phyloP scores from a whole-genome alignment of 2,888 invertebrate genomes.

The Diarsia brunnea region DNA sequence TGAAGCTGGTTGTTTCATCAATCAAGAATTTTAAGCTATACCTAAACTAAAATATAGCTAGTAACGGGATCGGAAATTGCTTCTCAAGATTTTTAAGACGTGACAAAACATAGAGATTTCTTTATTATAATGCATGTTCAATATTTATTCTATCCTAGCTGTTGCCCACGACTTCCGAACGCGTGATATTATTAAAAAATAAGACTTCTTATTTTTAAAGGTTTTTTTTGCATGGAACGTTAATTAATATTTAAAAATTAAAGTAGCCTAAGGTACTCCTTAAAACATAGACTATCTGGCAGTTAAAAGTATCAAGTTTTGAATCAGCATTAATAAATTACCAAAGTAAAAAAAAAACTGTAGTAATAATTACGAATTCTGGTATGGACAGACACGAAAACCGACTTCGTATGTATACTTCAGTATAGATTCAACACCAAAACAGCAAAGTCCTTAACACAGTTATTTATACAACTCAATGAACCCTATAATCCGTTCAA shows the following conservation, averaged over 20 bases:
- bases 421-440: not conserved
- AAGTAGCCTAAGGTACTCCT: too few relatives aligned
- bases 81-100: not conserved
- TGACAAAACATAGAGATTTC: not conserved
- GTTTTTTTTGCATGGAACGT: too few relatives aligned
- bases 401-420: not conserved
- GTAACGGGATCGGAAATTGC: not conserved
- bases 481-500: slow-evolving; percentile 59
- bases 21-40: not conserved
- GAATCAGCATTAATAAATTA: too few relatives aligned
- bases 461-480: slow-evolving; percentile 43
- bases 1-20: not conserved
- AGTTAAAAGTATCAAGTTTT: too few relatives aligned
- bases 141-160: not conserved
- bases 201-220: too few relatives aligned
- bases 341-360: not conserved
- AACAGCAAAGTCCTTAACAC: slow-evolving; percentile 7
- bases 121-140: not conserved
- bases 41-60: not conserved
- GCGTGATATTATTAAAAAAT: too few relatives aligned
- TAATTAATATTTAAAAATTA: too few relatives aligned
- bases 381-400: not conserved
- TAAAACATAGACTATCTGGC: too few relatives aligned
- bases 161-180: too few relatives aligned
- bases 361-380: not conserved